Percentiles rank a stretch among this genome's conserved stretches.
These are phyloP conservation scores for Melanaphis sacchari DNA, from an alignment of 1,140 invertebrate genomes.

Conservation along the genomic window DNA sequence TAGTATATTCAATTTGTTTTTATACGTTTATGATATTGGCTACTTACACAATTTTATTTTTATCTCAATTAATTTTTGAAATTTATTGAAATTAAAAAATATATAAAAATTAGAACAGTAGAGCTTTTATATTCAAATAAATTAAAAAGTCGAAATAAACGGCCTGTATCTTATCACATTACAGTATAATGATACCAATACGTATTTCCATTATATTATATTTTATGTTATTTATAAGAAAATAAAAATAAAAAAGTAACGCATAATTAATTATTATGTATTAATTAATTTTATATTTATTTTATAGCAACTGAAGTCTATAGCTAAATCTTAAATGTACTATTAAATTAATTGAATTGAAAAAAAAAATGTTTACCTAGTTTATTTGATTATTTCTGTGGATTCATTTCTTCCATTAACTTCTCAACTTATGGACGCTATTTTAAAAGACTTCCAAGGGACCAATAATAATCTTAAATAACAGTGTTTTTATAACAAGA, in stretches of 20 bases:
- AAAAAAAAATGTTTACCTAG: background rate
- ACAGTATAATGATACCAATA: no score
- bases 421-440: background rate
- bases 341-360: background rate
- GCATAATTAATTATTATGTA: background rate
- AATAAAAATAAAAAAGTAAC: background rate
- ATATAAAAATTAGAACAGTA: background rate
- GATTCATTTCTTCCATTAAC: constrained; percentile 17
- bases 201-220: background rate
- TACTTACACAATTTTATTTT: background rate
- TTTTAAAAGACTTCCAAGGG: constrained; percentile 32
- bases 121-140: background rate
- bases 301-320: background rate
- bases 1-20: no score
- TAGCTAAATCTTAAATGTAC: background rate
- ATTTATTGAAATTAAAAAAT: background rate
- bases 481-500: constrained; percentile 15
- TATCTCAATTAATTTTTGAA: background rate
- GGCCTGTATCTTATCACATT: background rate
- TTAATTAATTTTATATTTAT: background rate
- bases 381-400: background rate
- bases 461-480: constrained; percentile 35
- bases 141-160: background rate
- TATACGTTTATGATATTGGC: no score
- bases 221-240: background rate